phyloP scores from a whole-genome alignment of 2,113 vertebrate genomes.

The Clarias magur region DNA sequence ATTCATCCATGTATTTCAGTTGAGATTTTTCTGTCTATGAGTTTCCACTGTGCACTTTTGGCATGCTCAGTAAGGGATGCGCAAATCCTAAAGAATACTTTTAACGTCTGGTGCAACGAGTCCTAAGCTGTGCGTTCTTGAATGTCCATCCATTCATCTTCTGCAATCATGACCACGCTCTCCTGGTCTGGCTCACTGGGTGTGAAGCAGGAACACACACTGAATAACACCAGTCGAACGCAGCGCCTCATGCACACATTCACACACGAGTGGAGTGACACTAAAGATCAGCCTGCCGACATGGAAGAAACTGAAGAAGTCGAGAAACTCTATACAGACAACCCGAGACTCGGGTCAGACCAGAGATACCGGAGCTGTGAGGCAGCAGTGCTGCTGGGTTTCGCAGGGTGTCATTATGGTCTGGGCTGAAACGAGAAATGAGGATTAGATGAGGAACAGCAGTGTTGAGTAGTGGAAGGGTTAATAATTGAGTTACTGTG shows the following conservation, averaged over 20 bases:
- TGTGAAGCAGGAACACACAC: background rate
- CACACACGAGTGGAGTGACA: background rate
- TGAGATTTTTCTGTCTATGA: background rate
- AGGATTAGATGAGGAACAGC: background rate
- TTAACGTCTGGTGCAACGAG: background rate
- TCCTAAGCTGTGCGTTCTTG: background rate
- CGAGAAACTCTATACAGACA: slow-evolving; percentile 17
- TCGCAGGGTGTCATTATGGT: background rate
- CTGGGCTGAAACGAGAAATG: background rate
- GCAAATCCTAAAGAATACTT: background rate
- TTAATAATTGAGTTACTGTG: background rate
- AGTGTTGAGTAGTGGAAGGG: background rate
- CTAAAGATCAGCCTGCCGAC: background rate
- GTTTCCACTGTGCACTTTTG: slow-evolving; percentile 14
- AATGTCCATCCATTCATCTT: background rate
- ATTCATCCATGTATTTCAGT: slow-evolving; percentile 17
- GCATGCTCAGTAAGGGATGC: background rate
- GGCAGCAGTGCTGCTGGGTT: background rate
- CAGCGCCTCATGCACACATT: background rate
- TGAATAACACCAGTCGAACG: background rate
- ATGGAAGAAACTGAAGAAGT: background rate
- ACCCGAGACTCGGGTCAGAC: background rate
- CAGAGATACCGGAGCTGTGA: background rate
- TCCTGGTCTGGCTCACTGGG: background rate
- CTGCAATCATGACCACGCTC: background rate